Evolutionary conservation across 2,888 invertebrate species (phyloP).

Genomic region (Anodontia alba): DNA sequence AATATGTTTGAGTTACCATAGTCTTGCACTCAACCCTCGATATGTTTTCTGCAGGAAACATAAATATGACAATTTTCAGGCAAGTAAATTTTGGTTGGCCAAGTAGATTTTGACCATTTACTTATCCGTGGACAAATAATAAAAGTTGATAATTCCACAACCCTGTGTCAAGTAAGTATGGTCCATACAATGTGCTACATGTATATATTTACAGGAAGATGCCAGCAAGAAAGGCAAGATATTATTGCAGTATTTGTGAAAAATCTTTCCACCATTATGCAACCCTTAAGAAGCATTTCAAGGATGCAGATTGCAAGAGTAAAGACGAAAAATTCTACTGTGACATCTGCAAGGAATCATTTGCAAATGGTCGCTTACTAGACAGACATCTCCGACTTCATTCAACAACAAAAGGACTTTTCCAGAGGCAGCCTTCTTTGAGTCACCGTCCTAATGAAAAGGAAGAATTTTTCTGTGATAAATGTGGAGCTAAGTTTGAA

Average conservation of each 20-base stretch:
- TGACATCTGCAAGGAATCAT: slow-evolving; percentile 24
- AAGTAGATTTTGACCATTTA: no score
- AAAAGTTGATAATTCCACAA: no score
- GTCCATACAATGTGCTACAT: no score
- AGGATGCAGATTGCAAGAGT: background rate
- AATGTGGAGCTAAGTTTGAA: background rate
- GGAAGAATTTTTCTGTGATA: background rate
- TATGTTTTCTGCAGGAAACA: no score
- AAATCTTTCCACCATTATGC: background rate
- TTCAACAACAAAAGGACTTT: background rate
- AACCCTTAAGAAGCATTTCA: background rate
- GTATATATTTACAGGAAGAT: background rate
- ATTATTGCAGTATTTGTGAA: background rate
- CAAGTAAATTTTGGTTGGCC: no score
- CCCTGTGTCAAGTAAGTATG: no score
- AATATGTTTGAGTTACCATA: no score
- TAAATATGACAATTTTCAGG: no score
- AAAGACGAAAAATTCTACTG: slow-evolving; percentile 7
- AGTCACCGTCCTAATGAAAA: background rate
- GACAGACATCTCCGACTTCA: slow-evolving; percentile 13
- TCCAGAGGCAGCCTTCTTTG: background rate
- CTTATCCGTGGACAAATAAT: no score
- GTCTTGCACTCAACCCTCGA: no score
- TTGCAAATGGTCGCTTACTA: slow-evolving; percentile 19
- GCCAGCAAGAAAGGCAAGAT: background rate